Evolutionary conservation across 2,797 vertebrate species (phyloP).

Genomic region (Euthynnus affinis): DNA sequence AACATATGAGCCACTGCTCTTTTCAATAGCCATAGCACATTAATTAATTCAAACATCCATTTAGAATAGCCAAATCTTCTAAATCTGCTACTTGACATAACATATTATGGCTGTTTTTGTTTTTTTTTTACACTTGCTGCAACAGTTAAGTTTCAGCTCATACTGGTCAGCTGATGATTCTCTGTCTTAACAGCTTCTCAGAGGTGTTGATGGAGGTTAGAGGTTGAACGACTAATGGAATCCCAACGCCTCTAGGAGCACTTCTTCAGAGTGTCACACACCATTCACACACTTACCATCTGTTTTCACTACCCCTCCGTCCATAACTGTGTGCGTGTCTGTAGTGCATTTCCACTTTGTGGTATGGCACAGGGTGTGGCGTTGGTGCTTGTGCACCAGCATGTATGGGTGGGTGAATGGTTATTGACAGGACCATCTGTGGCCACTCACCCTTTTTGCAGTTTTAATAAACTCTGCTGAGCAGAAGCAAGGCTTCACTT

Average conservation of each 20-base stretch:
- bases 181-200: constrained; percentile 26
- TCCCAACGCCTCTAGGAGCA: constrained; percentile 44
- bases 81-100: too few species aligned
- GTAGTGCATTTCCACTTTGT: constrained; percentile 30
- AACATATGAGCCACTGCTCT: neutral
- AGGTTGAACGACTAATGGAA: constrained; percentile 61
- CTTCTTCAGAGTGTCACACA: constrained; percentile 46
- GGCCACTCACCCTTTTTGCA: constrained; percentile 73
- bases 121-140: neutral
- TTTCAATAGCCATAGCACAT: neutral
- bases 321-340: constrained; percentile 26
- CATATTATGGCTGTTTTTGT: too few species aligned
- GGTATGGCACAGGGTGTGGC: constrained; percentile 61
- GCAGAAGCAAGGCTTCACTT: constrained; percentile 53
- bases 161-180: neutral
- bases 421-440: constrained; percentile 86
- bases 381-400: constrained; percentile 43
- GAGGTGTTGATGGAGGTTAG: constrained; percentile 61
- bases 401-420: constrained; percentile 69
- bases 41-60: neutral
- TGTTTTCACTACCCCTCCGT: constrained; percentile 52
- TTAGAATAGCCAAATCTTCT: too few species aligned
- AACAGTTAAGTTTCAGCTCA: constrained; percentile 13
- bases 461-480: constrained; percentile 84
- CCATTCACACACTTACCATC: constrained; percentile 70